A percentile compares a stretch with the other conserved stretches of the same genome.
phyloP scores from a whole-genome alignment of 2,797 vertebrate species.

The Morelia viridis region DNA sequence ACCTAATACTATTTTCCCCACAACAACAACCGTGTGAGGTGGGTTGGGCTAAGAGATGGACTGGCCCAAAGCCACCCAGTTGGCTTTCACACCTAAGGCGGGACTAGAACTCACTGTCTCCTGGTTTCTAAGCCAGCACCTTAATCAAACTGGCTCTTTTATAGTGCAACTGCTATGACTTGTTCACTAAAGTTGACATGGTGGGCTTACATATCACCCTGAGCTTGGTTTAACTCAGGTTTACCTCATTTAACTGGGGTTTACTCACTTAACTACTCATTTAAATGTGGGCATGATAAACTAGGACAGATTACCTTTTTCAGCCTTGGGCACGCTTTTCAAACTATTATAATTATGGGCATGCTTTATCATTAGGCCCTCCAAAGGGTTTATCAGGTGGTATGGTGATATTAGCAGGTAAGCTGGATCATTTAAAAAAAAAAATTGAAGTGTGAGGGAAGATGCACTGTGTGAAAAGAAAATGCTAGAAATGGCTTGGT shows the following conservation, averaged over 20 bases:
- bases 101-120: not conserved
- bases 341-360: not conserved
- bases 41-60: not conserved
- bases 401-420: not conserved
- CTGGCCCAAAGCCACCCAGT: not conserved
- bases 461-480: not conserved
- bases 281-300: not conserved
- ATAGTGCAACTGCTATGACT: not conserved
- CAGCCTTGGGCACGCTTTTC: not conserved
- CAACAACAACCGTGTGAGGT: not conserved
- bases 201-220: not conserved
- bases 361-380: not conserved
- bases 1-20: not conserved
- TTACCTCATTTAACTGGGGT: not conserved
- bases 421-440: not conserved
- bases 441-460: not conserved
- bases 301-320: not conserved
- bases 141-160: not conserved
- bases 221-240: not conserved
- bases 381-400: not conserved
- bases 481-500: not conserved
- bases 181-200: not conserved
- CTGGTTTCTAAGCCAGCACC: not conserved
- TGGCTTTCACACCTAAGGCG: not conserved
- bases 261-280: not conserved